These are phyloP conservation scores for Luscinia megarhynchos DNA, from an alignment of 2,797 vertebrate species.

Conservation along the genomic window DNA sequence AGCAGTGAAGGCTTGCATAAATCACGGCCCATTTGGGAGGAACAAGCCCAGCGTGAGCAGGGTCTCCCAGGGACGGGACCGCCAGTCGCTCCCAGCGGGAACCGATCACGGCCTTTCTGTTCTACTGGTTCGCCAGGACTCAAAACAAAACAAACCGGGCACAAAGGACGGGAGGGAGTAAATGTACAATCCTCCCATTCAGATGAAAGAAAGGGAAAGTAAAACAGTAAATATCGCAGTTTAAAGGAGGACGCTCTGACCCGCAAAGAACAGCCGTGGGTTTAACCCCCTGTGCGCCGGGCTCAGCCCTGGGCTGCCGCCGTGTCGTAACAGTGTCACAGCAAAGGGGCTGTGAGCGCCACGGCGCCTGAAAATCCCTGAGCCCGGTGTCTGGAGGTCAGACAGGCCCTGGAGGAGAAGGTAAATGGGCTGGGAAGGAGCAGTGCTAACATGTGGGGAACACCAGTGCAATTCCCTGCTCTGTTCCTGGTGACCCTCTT, in stretches of 20 bases:
- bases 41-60: conserved; percentile 55
- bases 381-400: neutral
- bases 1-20: conserved; percentile 65
- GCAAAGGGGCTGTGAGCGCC: neutral
- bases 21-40: conserved; percentile 65
- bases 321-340: neutral
- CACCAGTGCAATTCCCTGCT: accelerated
- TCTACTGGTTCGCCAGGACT: conserved; percentile 59
- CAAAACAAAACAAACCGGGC: conserved; percentile 69
- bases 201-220: conserved; percentile 75
- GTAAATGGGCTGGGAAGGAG: neutral
- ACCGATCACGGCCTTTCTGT: conserved; percentile 55
- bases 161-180: conserved; percentile 64
- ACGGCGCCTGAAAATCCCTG: neutral
- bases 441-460: neutral
- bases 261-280: conserved; percentile 37
- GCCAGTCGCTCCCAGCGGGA: conserved; percentile 65
- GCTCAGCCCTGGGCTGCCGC: neutral
- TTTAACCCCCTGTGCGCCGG: conserved; percentile 40
- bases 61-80: conserved; percentile 60
- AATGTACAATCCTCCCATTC: conserved; percentile 73
- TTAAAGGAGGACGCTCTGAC: conserved; percentile 68
- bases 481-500: accelerated
- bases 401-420: neutral
- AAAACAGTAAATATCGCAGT: conserved; percentile 71